A percentile compares a stretch with the other conserved stretches of the same genome.
Evolutionary conservation across 1,140 invertebrate genomes (phyloP).

Genomic region (Cataglyphis hispanica): DNA sequence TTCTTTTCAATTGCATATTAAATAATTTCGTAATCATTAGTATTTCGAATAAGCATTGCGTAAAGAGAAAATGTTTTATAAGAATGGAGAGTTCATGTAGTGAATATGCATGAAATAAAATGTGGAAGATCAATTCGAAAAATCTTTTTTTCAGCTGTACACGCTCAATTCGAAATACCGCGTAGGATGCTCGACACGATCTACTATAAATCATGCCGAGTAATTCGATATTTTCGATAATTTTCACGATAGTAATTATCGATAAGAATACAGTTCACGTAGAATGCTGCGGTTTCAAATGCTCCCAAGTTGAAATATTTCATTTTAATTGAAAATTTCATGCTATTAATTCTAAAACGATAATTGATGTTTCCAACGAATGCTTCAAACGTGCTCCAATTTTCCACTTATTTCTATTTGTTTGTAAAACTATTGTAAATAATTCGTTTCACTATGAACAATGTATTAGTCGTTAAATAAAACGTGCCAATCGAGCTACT

Average conservation of each 20-base stretch:
- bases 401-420: conserved; percentile 20
- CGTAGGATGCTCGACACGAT: background rate
- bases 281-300: conserved; percentile 39
- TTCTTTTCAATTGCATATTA: background rate
- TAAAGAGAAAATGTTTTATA: background rate
- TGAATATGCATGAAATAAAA: background rate
- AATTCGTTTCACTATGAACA: conserved; percentile 25
- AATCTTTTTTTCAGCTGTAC: background rate
- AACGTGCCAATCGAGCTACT: no score
- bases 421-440: conserved; percentile 23
- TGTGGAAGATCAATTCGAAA: background rate
- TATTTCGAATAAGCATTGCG: background rate
- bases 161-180: background rate
- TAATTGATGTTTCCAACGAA: conserved; percentile 33
- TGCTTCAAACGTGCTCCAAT: background rate
- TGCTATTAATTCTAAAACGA: conserved; percentile 15
- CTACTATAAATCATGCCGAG: background rate
- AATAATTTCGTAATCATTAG: background rate
- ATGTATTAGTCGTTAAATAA: background rate
- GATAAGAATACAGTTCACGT: background rate
- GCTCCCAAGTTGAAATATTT: background rate
- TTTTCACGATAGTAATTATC: background rate
- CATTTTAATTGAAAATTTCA: conserved; percentile 32
- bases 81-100: background rate
- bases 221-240: background rate